Evolutionary conservation across 2,113 vertebrate genomes (phyloP).

Genomic region (Marmota monax): DNA sequence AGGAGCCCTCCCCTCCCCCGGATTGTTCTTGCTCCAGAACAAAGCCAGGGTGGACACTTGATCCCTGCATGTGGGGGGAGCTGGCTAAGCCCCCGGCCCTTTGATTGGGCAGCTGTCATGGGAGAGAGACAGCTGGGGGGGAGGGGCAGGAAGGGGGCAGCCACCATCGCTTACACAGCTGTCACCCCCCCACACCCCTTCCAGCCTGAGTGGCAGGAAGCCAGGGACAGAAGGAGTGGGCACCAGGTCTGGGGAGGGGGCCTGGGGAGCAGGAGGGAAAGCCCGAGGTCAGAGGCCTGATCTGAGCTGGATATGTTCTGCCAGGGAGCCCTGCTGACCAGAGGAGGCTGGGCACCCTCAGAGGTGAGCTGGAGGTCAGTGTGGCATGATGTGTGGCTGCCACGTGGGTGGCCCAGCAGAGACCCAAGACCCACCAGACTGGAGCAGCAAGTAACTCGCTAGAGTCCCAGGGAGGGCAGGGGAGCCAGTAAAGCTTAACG

Average conservation of each 20-base stretch:
- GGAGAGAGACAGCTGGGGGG: slow-evolving; percentile 83
- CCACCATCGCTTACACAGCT: slow-evolving; percentile 82
- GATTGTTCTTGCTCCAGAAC: slow-evolving; percentile 83
- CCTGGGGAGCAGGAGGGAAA: slow-evolving; percentile 21
- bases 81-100: slow-evolving; percentile 83
- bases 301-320: slow-evolving; percentile 60
- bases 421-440: slow-evolving; percentile 50
- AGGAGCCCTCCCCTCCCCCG: slow-evolving; percentile 70
- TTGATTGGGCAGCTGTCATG: slow-evolving; percentile 85
- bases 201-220: slow-evolving; percentile 75
- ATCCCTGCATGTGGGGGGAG: slow-evolving; percentile 74
- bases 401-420: slow-evolving; percentile 66
- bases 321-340: slow-evolving; percentile 71
- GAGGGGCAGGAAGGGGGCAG: slow-evolving; percentile 80
- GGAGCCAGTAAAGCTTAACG: neutral
- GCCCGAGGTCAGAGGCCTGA: slow-evolving; percentile 44
- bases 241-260: slow-evolving; percentile 56
- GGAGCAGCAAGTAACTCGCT: slow-evolving; percentile 23
- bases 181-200: slow-evolving; percentile 52
- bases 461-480: neutral
- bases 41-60: slow-evolving; percentile 84
- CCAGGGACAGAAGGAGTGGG: slow-evolving; percentile 73
- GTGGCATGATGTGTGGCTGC: slow-evolving; percentile 60
- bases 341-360: slow-evolving; percentile 70
- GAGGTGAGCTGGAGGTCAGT: slow-evolving; percentile 83